Conservation (phyloP, 2,797 vertebrate genomes). For the Astyanax mexicanus region DNA sequence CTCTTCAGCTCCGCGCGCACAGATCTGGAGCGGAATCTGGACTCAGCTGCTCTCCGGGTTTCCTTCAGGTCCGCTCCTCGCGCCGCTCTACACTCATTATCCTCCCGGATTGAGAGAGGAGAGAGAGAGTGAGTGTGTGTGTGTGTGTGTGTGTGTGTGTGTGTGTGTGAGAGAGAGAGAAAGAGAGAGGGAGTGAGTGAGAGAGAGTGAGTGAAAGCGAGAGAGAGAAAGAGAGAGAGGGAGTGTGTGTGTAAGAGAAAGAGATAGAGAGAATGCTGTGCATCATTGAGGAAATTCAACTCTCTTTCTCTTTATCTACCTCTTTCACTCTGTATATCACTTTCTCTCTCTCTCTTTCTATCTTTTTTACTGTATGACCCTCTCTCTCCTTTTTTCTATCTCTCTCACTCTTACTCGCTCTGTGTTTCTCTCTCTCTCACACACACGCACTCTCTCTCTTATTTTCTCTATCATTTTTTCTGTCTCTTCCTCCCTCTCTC, state of each 20-base stretch:
- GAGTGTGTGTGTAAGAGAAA: too few species aligned
- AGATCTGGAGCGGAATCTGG: background rate
- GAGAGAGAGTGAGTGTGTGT: too few species aligned
- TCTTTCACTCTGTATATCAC: slow-evolving; percentile 61
- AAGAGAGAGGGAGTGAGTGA: background rate
- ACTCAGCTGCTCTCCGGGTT: background rate
- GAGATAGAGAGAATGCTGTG: too few species aligned
- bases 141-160: too few species aligned
- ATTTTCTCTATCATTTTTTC: too few species aligned
- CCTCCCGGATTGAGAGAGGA: background rate
- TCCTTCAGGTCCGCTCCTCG: slow-evolving; percentile 15
- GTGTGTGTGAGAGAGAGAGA: background rate
- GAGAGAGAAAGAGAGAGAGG: background rate
- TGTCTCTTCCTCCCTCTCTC: too few species aligned
- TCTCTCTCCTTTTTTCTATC: slow-evolving; percentile 34
- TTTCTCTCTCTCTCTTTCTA: slow-evolving; percentile 67
- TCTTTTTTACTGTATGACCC: slow-evolving; percentile 49
- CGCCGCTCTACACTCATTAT: slow-evolving; percentile 5
- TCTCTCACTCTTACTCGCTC: slow-evolving; percentile 51
- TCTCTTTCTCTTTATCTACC: too few species aligned
- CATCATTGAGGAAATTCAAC: too few species aligned
- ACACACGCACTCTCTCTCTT: background rate
- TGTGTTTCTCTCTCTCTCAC: background rate
- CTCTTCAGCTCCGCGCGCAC: background rate
- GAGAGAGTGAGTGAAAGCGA: background rate